Conservation (phyloP, 92 coral and sea anemone species). For the Palythoa heliodiscus region DNA sequence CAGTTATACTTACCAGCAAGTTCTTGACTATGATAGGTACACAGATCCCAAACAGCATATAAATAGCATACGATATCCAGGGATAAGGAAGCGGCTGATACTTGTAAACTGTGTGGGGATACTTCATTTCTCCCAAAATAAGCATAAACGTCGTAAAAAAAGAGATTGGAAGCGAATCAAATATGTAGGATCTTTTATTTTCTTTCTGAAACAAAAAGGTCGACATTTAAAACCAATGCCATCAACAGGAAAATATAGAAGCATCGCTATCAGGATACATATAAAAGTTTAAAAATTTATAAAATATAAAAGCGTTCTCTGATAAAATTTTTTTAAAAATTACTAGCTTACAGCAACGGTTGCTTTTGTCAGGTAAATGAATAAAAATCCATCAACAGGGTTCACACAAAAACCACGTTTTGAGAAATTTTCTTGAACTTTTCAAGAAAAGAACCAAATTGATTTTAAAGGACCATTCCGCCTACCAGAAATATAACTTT, state of each 20-base stretch:
- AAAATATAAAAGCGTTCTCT: too few relatives aligned
- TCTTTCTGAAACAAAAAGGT: constrained; percentile 23
- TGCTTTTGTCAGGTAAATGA: too few relatives aligned
- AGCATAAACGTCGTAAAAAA: constrained; percentile 90
- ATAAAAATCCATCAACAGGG: neutral
- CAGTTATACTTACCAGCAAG: constrained; percentile 63
- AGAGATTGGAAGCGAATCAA: constrained; percentile 71
- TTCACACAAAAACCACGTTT: neutral
- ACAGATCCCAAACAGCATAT: constrained; percentile 85
- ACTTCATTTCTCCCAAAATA: constrained; percentile 92
- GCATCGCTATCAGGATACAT: too few relatives aligned
- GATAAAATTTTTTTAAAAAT: too few relatives aligned
- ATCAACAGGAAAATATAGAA: too few relatives aligned
- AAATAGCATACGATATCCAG: constrained; percentile 75
- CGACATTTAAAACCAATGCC: neutral
- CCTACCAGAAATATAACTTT: too few relatives aligned
- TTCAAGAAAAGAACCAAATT: too few relatives aligned
- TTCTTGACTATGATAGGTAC: constrained; percentile 92
- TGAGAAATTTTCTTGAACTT: too few relatives aligned
- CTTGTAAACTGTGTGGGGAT: constrained; percentile 89
- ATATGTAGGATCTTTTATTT: constrained; percentile 45
- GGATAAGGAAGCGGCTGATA: constrained; percentile 85
- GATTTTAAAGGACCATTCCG: too few relatives aligned
- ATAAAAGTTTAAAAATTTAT: too few relatives aligned
- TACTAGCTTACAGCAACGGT: too few relatives aligned